These are phyloP conservation scores for Microctonus aethiopoides DNA, from an alignment of 2,888 invertebrate genomes.

Conservation along the genomic window DNA sequence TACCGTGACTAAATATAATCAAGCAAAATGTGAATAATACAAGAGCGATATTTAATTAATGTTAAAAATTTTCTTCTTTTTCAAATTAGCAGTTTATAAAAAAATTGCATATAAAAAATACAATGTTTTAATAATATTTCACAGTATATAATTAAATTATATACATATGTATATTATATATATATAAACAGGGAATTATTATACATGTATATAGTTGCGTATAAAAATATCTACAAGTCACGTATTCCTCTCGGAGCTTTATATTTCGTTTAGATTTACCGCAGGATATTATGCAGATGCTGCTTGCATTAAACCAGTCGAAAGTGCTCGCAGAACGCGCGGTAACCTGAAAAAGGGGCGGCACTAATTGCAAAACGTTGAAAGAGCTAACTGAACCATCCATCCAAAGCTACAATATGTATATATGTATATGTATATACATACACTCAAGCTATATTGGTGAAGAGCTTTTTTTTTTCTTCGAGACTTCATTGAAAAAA, in stretches of 20 bases:
- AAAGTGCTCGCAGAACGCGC: slow-evolving; percentile 9
- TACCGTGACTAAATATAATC: background rate
- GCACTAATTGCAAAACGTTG: slow-evolving; percentile 19
- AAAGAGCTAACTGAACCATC: slow-evolving; percentile 4
- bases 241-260: slow-evolving; percentile 39
- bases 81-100: too few relatives aligned
- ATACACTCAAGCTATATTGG: too few relatives aligned
- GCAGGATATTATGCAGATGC: slow-evolving; percentile 59
- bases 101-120: too few relatives aligned
- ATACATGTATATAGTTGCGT: background rate
- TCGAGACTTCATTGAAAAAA: background rate
- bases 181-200: background rate
- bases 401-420: background rate
- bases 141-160: too few relatives aligned
- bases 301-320: slow-evolving; percentile 52
- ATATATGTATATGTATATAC: background rate
- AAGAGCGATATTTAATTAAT: too few relatives aligned
- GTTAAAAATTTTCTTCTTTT: too few relatives aligned
- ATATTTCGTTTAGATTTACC: slow-evolving; percentile 50
- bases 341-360: slow-evolving; percentile 8
- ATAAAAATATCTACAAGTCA: background rate
- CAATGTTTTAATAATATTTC: too few relatives aligned
- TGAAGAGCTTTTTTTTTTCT: background rate
- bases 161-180: too few relatives aligned
- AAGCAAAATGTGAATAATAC: background rate